A percentile compares a stretch with the other conserved stretches of the same genome.
Conservation (phyloP, 1,140 invertebrate genomes). For the Ostrea edulis region DNA sequence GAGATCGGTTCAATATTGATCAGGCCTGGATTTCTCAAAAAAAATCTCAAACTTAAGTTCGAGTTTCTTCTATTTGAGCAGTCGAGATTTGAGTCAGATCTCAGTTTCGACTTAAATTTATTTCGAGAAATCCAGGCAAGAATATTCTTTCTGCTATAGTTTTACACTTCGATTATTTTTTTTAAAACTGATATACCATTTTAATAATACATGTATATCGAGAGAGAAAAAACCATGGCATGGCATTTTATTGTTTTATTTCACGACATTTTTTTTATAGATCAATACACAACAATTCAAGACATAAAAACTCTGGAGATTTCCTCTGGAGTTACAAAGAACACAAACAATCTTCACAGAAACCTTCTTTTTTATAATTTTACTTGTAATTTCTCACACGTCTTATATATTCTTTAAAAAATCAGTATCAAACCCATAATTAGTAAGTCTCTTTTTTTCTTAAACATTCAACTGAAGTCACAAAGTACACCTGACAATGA, state of each 20-base stretch:
- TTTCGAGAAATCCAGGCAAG: too few species aligned
- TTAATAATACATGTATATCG: too few species aligned
- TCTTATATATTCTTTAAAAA: neutral
- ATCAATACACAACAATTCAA: slow-evolving; percentile 18
- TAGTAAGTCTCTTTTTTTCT: neutral
- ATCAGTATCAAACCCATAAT: neutral
- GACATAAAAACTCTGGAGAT: neutral
- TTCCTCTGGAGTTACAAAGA: neutral
- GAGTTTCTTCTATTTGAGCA: too few species aligned
- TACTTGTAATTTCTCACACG: neutral
- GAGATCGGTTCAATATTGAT: too few species aligned
- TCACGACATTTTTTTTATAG: neutral
- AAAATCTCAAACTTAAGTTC: too few species aligned
- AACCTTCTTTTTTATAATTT: neutral
- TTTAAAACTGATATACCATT: too few species aligned
- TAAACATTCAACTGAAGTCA: neutral
- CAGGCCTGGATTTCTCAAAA: too few species aligned
- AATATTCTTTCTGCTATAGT: too few species aligned
- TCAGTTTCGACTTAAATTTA: too few species aligned
- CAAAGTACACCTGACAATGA: neutral
- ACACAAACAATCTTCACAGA: neutral
- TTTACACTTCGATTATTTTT: too few species aligned
- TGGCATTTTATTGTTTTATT: neutral
- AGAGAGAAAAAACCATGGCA: too few species aligned
- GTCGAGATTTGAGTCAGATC: too few species aligned